Evolutionary conservation across 2,113 vertebrate genomes (phyloP).

Genomic region (Cyanoliseus patagonus): DNA sequence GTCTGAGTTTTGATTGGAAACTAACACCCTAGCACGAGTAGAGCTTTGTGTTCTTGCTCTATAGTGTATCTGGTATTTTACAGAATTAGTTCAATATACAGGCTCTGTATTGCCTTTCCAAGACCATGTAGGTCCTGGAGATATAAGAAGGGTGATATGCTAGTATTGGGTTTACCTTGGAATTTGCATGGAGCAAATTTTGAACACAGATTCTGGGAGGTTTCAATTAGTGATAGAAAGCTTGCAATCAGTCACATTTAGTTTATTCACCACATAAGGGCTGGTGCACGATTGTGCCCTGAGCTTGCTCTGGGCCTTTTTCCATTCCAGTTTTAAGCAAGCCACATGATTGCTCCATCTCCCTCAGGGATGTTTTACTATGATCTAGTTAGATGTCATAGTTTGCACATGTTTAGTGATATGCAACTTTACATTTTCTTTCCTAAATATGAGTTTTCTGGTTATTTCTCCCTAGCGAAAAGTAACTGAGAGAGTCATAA

Average conservation of each 20-base stretch:
- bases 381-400: conserved; percentile 56
- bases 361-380: conserved; percentile 31
- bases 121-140: neutral
- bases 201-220: neutral
- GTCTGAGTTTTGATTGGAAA: neutral
- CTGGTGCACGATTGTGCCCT: conserved; percentile 32
- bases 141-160: accelerated
- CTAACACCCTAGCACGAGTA: neutral
- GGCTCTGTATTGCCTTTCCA: neutral
- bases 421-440: conserved; percentile 33
- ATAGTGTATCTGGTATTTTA: neutral
- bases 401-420: conserved; percentile 45
- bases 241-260: conserved; percentile 28
- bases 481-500: neutral
- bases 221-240: conserved; percentile 29
- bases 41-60: neutral
- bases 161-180: neutral
- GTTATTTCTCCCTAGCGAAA: neutral
- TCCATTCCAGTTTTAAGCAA: conserved; percentile 63
- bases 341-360: conserved; percentile 46
- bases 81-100: neutral
- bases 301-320: conserved; percentile 42
- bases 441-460: neutral
- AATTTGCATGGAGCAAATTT: neutral
- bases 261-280: conserved; percentile 27